Conservation (phyloP, 2,797 vertebrate species). For the Zalophus californianus region DNA sequence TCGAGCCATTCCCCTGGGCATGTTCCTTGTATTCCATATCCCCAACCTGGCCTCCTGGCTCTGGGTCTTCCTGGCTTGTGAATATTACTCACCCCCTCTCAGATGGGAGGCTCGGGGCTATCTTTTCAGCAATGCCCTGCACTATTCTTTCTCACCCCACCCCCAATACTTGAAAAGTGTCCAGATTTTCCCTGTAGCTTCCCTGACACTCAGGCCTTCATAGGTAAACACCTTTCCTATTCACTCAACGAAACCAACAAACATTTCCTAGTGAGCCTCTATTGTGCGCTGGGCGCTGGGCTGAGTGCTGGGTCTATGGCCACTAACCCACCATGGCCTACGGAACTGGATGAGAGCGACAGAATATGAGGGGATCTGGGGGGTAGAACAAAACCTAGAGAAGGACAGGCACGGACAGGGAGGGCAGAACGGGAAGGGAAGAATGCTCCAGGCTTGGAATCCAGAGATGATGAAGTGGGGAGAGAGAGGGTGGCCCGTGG, state of each 20-base stretch:
- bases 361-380: not conserved
- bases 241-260: not conserved
- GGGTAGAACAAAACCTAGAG: not conserved
- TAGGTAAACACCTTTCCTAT: not conserved
- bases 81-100: not conserved
- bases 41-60: not conserved
- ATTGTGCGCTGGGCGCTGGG: too few relatives aligned
- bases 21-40: accelerated
- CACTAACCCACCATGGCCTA: not conserved
- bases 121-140: not conserved
- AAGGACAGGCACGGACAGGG: not conserved
- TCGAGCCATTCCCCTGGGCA: not conserved
- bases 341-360: not conserved
- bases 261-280: not conserved
- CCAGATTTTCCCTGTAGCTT: not conserved
- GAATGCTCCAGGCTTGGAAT: not conserved
- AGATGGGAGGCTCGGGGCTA: not conserved
- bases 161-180: not conserved
- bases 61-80: not conserved
- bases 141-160: not conserved
- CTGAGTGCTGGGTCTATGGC: not conserved
- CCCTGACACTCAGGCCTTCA: not conserved
- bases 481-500: accelerated
- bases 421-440: not conserved
- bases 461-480: accelerated